Evolutionary conservation across 2,888 invertebrate species (phyloP).

Genomic region (Abscondita cerata): DNA sequence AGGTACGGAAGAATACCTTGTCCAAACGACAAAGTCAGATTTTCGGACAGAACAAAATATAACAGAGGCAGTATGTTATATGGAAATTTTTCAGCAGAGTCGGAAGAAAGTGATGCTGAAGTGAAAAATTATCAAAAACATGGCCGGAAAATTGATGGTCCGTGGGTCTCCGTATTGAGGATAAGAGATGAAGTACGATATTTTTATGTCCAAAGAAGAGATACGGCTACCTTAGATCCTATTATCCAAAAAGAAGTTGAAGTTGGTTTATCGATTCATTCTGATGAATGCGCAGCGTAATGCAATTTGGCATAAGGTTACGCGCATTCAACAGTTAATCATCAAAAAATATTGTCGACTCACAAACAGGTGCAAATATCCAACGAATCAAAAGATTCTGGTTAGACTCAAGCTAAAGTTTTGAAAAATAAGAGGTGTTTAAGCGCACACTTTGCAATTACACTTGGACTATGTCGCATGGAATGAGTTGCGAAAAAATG

Average conservation of each 20-base stretch:
- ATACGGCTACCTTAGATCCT: too few species aligned
- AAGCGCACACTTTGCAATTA: slow-evolving; percentile 4
- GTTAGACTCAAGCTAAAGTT: slow-evolving; percentile 1
- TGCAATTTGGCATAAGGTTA: neutral
- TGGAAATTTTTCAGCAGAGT: too few species aligned
- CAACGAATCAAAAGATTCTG: slow-evolving; percentile 1
- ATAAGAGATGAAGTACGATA: slow-evolving; percentile 3
- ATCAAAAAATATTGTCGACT: slow-evolving; percentile 2
- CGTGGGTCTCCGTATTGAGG: neutral
- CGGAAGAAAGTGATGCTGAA: too few species aligned
- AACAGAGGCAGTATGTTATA: neutral
- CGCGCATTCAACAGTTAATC: neutral
- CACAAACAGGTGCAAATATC: slow-evolving; percentile 5
- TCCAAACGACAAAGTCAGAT: too few species aligned
- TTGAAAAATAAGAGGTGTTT: neutral
- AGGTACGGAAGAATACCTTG: neutral
- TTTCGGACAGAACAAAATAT: neutral
- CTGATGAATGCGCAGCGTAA: slow-evolving; percentile 2
- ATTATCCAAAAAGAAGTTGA: too few species aligned
- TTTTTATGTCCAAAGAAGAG: too few species aligned
- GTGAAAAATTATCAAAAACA: neutral
- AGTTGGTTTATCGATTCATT: slow-evolving; percentile 6
- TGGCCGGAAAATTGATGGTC: neutral
- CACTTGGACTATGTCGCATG: too few species aligned
- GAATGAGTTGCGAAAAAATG: too few species aligned